Evolutionary conservation across 2,888 invertebrate species (phyloP), one percentile per base, ranked within the genome.

Genomic region (Pecten maximus): DNA sequence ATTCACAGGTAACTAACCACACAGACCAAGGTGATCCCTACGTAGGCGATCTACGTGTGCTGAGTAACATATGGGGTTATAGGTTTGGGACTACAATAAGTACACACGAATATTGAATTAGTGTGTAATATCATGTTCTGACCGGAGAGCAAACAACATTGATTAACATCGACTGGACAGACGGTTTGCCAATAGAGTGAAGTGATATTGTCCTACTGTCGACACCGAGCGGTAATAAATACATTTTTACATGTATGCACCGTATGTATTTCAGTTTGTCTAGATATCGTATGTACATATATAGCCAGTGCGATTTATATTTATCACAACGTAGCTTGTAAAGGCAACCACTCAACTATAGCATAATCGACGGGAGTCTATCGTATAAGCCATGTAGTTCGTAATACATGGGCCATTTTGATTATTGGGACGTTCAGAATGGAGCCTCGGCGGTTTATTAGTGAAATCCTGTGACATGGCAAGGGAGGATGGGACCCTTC

Each of bases 381-480:
- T n/a, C 28, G 35, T 74, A 35, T 6, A 74, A n/a, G n/a, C 54
- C 35, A 74, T 74, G 74, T 74, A n/a, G 54, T 54, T 54, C 19
- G 2, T 23, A 74, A 35, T 74, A 10, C 28, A 74, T 2, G 10
- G 60, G n/a, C 19, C 60, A n/a, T 23, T 60, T 23, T 23, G 23
- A 8, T 60, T 6, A 23, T 60, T 23, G 60, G 6, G 6, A 16
- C 60, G 10, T 74, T 74, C 74, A 23, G 35, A 23, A 74, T 74
- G 74, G 35, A 74, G 74, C 16, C 74, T 8, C 35, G 35, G 6
- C 28, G 12, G 28, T 28, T 74, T 19, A 54, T 19, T 35, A 74
- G 74, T 74, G 74, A 28, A 74, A 28, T n/a, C 23, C 50, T 88
- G 48, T 88, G 88, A 60, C 40, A 90, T 90, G 90, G 88, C 90